phyloP scores from a whole-genome alignment of 2,113 vertebrate species.

The Sebastes fasciatus region DNA sequence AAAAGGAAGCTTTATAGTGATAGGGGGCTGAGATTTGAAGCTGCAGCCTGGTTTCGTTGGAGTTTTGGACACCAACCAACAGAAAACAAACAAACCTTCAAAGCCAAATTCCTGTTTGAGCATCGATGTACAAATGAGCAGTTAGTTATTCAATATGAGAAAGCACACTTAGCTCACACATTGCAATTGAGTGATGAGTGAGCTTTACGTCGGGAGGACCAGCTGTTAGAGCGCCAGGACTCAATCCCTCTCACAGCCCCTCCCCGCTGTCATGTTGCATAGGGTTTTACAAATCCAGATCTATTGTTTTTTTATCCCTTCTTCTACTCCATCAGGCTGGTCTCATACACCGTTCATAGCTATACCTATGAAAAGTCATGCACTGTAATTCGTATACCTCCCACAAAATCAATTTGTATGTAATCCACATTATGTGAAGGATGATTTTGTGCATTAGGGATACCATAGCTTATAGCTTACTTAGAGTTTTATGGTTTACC shows the following conservation, averaged over 20 bases:
- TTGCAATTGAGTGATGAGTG: constrained; percentile 7
- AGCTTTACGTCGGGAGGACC: not conserved
- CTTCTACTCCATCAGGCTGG: not conserved
- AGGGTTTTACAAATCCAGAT: not conserved
- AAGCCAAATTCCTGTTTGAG: not conserved
- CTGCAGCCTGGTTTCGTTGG: not conserved
- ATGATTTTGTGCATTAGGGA: not conserved
- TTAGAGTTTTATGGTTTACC: not conserved
- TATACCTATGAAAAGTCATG: too few relatives aligned
- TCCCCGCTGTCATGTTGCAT: not conserved
- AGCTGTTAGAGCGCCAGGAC: constrained; percentile 23
- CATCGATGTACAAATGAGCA: not conserved
- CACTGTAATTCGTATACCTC: too few relatives aligned
- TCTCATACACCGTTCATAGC: too few relatives aligned
- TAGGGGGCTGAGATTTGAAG: constrained; percentile 13
- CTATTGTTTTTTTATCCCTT: not conserved
- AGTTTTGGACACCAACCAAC: not conserved
- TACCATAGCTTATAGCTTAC: not conserved
- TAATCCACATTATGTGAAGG: too few relatives aligned
- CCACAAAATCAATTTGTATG: too few relatives aligned
- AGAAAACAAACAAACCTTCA: not conserved
- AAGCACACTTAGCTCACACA: not conserved
- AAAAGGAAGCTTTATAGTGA: not conserved
- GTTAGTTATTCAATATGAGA: constrained; percentile 6
- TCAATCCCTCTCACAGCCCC: not conserved